Percentiles rank a stretch among this genome's conserved stretches.
These are phyloP conservation scores for Vicugna pacos DNA, from an alignment of 2,113 vertebrate species.

Conservation along the genomic window DNA sequence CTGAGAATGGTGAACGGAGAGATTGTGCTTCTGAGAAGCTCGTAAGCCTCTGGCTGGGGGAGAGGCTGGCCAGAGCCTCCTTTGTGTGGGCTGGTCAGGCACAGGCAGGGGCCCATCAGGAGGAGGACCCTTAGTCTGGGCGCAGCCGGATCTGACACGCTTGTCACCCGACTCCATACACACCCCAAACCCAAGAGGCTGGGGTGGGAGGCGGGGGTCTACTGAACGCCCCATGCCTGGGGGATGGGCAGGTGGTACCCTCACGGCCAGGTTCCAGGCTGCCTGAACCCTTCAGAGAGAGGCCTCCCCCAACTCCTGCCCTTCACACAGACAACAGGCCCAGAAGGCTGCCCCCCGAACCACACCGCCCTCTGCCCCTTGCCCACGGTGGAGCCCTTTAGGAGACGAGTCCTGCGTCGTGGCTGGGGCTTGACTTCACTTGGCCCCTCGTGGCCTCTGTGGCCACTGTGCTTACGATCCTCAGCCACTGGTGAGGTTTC, in stretches of 20 bases:
- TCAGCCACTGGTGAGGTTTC: background rate
- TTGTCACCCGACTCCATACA: background rate
- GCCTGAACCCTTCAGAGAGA: background rate
- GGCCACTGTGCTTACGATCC: accelerated
- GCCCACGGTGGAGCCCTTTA: accelerated
- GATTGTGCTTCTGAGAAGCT: background rate
- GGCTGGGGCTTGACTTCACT: accelerated
- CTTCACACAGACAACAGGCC: background rate
- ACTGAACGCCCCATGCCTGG: accelerated
- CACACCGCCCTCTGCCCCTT: accelerated
- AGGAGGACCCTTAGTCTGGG: too few species aligned
- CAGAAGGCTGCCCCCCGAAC: background rate
- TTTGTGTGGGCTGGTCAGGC: background rate
- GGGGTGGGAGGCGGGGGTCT: background rate
- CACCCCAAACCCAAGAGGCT: too few species aligned
- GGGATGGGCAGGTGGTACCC: background rate
- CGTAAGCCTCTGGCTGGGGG: accelerated
- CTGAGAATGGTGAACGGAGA: too few species aligned
- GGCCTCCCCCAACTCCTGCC: background rate
- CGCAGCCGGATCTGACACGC: accelerated
- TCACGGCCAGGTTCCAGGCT: background rate
- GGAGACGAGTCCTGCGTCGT: accelerated
- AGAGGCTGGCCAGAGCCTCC: background rate
- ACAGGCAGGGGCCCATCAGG: background rate
- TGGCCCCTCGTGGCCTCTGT: accelerated